Conservation (phyloP, 2,888 invertebrate genomes). For the Clistopyga incitator region DNA sequence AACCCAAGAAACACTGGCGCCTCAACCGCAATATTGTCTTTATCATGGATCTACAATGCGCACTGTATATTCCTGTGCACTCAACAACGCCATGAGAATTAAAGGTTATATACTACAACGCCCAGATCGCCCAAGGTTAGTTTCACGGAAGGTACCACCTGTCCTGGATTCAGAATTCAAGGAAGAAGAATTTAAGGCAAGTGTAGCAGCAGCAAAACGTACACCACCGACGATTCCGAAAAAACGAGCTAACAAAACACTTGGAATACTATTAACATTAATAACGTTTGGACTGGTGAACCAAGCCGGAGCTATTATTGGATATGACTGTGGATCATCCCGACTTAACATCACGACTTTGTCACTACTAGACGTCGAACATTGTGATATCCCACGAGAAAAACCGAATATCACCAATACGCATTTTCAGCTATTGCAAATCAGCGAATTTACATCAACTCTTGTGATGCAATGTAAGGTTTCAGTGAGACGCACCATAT, state of each 20-base stretch:
- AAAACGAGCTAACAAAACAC: neutral
- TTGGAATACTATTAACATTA: neutral
- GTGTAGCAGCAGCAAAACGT: neutral
- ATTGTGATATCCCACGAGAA: conserved; percentile 52
- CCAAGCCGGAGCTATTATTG: conserved; percentile 19
- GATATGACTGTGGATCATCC: conserved; percentile 59
- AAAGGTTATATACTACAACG: neutral
- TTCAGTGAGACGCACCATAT: conserved; percentile 45
- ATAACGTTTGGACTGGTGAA: neutral
- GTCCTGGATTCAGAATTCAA: neutral
- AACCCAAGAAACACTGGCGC: neutral
- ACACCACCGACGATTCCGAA: neutral
- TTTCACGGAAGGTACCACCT: neutral
- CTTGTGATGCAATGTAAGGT: conserved; percentile 60
- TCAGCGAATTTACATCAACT: conserved; percentile 36
- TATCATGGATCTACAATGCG: neutral
- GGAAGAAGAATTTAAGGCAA: neutral
- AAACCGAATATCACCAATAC: neutral
- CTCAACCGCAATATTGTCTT: neutral
- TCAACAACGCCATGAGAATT: conserved; percentile 7
- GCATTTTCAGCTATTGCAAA: conserved; percentile 50
- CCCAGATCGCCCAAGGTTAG: too few species aligned
- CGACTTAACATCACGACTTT: conserved; percentile 56
- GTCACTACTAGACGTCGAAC: conserved; percentile 55
- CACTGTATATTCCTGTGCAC: conserved; percentile 11